These are phyloP conservation scores for Scaptomyza graminum DNA, from an alignment of 1,140 invertebrate genomes.

Conservation along the genomic window DNA sequence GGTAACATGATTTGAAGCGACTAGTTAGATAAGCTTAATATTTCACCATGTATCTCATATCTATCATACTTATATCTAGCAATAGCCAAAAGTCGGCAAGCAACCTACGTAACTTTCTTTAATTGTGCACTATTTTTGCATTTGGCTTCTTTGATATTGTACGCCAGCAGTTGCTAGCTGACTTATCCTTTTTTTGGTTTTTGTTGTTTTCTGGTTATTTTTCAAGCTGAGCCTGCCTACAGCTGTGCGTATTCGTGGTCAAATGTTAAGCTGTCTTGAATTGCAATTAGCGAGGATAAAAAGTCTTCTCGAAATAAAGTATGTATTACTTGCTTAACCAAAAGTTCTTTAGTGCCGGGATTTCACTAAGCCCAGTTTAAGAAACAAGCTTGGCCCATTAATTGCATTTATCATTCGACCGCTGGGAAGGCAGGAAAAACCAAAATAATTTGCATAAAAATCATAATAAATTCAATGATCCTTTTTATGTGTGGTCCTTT, in stretches of 20 bases:
- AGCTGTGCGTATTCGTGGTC: constrained; percentile 17
- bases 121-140: background rate
- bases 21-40: too few relatives aligned
- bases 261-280: constrained; percentile 50
- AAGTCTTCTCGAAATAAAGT: constrained; percentile 16
- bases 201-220: constrained; percentile 5
- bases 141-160: constrained; percentile 16
- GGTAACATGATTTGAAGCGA: too few relatives aligned
- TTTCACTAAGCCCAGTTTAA: background rate
- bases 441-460: constrained; percentile 63
- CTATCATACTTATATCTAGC: too few relatives aligned
- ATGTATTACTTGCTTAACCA: constrained; percentile 4
- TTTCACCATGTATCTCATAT: too few relatives aligned
- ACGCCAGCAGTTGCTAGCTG: constrained; percentile 21
- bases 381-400: constrained; percentile 29
- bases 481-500: constrained; percentile 56
- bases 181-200: constrained; percentile 9
- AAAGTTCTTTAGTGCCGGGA: constrained; percentile 36
- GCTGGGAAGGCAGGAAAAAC: constrained; percentile 21
- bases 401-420: constrained; percentile 51
- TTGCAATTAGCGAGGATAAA: constrained; percentile 46
- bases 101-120: constrained; percentile 13
- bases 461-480: constrained; percentile 78
- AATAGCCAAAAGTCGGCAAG: background rate
- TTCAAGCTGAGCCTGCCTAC: constrained; percentile 22